phyloP scores from a whole-genome alignment of 1,140 invertebrate species.

The Euura saliciscinereae region DNA sequence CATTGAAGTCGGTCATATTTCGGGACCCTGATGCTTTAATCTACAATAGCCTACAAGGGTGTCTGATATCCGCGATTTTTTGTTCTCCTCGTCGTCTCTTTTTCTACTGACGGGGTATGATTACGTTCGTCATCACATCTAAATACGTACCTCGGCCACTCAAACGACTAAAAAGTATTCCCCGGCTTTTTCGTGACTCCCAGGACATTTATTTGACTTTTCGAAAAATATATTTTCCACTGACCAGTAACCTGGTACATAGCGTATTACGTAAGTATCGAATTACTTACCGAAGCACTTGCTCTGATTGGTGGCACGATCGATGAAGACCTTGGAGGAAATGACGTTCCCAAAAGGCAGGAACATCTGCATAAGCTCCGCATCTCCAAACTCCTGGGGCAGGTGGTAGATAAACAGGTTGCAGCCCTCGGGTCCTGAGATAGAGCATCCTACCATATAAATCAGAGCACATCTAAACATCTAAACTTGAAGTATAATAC shows the following conservation, averaged over 20 bases:
- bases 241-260: too few species aligned
- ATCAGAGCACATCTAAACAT: constrained; percentile 63
- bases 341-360: constrained; percentile 99
- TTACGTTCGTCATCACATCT: not conserved
- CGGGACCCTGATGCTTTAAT: not conserved
- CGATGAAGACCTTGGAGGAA: constrained; percentile 99
- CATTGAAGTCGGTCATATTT: constrained; percentile 9
- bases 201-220: too few species aligned
- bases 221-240: too few species aligned
- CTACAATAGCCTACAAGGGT: constrained; percentile 2
- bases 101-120: not conserved
- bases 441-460: constrained; percentile 86
- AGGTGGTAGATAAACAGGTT: constrained; percentile 99
- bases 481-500: constrained; percentile 63
- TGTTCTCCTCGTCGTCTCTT: not conserved
- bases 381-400: constrained; percentile 98
- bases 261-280: too few species aligned
- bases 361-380: constrained; percentile 99
- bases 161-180: too few species aligned
- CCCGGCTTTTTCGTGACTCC: too few species aligned
- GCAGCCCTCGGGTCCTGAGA: constrained; percentile 98
- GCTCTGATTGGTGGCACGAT: constrained; percentile 99
- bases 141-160: too few species aligned
- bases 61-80: not conserved
- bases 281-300: constrained; percentile 96